A percentile compares a stretch with the other conserved stretches of the same genome.
These are phyloP conservation scores for Suillia variegata DNA, from an alignment of 2,888 invertebrate species.

Conservation along the genomic window DNA sequence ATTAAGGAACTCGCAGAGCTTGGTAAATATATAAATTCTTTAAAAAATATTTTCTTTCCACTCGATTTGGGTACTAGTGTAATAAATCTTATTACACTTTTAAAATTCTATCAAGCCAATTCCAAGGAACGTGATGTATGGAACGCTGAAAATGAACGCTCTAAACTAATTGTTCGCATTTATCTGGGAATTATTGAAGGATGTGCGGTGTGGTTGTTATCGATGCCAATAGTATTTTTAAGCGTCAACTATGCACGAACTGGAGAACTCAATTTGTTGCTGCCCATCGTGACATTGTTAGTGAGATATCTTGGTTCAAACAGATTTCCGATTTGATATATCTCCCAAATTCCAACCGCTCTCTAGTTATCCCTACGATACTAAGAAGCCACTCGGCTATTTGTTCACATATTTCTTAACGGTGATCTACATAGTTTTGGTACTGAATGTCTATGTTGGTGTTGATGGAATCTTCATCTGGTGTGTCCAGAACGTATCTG, in stretches of 20 bases:
- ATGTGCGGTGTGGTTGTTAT: neutral
- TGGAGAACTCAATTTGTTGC: neutral
- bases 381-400: neutral
- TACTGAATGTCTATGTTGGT: neutral
- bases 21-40: no score
- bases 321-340: neutral
- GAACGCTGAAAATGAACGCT: conserved; percentile 3
- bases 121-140: conserved; percentile 6
- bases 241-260: neutral
- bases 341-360: neutral
- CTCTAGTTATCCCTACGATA: neutral
- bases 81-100: no score
- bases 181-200: neutral
- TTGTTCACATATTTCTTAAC: neutral
- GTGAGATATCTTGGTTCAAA: neutral
- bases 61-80: no score
- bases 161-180: neutral
- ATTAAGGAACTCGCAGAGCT: no score
- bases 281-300: neutral
- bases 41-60: no score
- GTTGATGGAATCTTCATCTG: neutral
- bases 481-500: conserved; percentile 1
- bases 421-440: neutral
- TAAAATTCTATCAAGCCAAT: conserved; percentile 8
- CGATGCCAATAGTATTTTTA: neutral